Evolutionary conservation across 23 tunicate genomes (phyloP), one percentile per base, ranked within the genome.

Genomic region (Styela plicata): DNA sequence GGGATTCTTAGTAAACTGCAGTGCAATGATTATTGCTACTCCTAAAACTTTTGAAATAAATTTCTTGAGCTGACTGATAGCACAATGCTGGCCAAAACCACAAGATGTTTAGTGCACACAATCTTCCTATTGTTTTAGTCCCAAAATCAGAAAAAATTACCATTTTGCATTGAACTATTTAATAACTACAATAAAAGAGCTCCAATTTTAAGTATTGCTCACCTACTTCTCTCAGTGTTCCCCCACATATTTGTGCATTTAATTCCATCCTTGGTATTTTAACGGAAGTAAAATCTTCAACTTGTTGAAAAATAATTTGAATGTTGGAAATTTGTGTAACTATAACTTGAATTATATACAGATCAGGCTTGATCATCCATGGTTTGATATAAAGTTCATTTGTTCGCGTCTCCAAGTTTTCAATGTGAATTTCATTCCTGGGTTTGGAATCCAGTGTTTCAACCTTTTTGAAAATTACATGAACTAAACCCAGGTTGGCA

Each of bases 161-260:
- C 71, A 18, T 19, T 18, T 22, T 67, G n/a, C 71, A 67, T 29
- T 67, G 7, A 44, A 13, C 57, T 5, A 5, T 44, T 5, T 13
- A 44, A 44, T 5, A 44, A 44, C 7, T n/a, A n/a, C n/a, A n/a
- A n/a, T n/a, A n/a, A n/a, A n/a, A n/a, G n/a, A 44, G 13, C 13
- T 13, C 7, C 7, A 5, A 13, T 44, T 44, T n/a, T n/a, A n/a
- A n/a, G n/a, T n/a, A n/a, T n/a, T n/a, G n/a, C 13, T 13, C 57
- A 44, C 71, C 71, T 67, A 67, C 22, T 67, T 67, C 71, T 25
- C 71, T 27, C 22, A 67, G 1, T 67, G 71, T 29, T 67, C 71
- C 71, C 31, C 71, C 31, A 67, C 71, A 67, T 67, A 67, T 67
- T 29, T 67, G 71, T 25, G 71, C 71, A 67, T 67, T 67, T 29